A percentile compares a stretch with the other conserved stretches of the same genome.
Evolutionary conservation across 2,888 invertebrate genomes (phyloP).

Genomic region (Agrochola lota): DNA sequence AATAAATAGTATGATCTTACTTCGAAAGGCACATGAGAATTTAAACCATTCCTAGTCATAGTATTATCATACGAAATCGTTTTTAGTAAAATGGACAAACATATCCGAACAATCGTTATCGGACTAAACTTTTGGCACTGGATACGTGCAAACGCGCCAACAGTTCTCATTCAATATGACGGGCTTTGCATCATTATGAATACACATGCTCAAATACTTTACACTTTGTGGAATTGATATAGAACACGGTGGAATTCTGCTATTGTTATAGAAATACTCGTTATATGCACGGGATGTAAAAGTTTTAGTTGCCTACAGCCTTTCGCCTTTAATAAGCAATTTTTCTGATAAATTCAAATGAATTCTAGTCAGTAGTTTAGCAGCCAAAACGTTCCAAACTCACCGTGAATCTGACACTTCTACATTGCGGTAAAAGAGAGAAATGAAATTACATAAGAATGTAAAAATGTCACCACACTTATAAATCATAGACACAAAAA

Average conservation of each 20-base stretch:
- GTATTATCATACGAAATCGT: slow-evolving; percentile 6
- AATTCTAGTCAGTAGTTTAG: not conserved
- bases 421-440: not conserved
- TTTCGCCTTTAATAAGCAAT: not conserved
- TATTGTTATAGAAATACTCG: not conserved
- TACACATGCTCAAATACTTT: slow-evolving; percentile 1
- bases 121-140: slow-evolving; percentile 39
- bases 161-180: slow-evolving; percentile 9
- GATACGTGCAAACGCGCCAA: slow-evolving; percentile 29
- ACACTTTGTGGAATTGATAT: not conserved
- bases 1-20: slow-evolving; percentile 27
- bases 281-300: not conserved
- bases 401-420: not conserved
- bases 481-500: slow-evolving; percentile 20
- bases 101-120: slow-evolving; percentile 8
- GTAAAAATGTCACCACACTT: slow-evolving; percentile 1
- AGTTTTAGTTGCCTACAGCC: not conserved
- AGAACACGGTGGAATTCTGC: not conserved
- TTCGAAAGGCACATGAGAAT: slow-evolving; percentile 3
- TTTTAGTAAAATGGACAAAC: slow-evolving; percentile 6
- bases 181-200: not conserved
- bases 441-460: not conserved
- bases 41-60: not conserved
- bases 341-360: not conserved
- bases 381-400: no score